phyloP scores from a whole-genome alignment of 2,113 vertebrate genomes.

The Platichthys flesus region DNA sequence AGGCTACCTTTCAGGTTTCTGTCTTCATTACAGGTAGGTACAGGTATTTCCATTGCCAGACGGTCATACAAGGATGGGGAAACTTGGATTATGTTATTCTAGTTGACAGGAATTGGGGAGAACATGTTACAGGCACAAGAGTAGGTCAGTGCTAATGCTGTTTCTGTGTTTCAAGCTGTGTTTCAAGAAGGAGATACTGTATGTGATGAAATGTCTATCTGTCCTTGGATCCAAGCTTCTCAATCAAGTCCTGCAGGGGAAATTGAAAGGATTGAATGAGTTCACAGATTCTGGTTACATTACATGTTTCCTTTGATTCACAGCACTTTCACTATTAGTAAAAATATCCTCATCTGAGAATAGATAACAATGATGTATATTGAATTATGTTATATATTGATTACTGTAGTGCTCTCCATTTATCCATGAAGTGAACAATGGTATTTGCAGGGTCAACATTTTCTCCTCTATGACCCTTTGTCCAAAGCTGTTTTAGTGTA shows the following conservation, averaged over 20 bases:
- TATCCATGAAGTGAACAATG: background rate
- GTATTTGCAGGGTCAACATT: constrained; percentile 17
- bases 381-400: background rate
- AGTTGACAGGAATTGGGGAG: constrained; percentile 31
- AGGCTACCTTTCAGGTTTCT: constrained; percentile 10
- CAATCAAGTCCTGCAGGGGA: constrained; percentile 96
- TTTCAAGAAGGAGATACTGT: background rate
- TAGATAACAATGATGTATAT: background rate
- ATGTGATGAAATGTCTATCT: constrained; percentile 83
- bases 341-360: too few relatives aligned
- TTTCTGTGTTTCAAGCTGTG: constrained; percentile 21
- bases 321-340: too few relatives aligned
- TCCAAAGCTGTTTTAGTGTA: constrained; percentile 15
- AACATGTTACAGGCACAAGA: constrained; percentile 33
- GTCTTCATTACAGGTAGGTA: constrained; percentile 6
- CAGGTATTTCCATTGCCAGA: constrained; percentile 6
- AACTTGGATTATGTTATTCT: constrained; percentile 33
- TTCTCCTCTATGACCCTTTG: constrained; percentile 1
- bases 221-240: constrained; percentile 97
- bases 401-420: background rate
- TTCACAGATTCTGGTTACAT: background rate
- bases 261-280: background rate
- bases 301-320: too few relatives aligned
- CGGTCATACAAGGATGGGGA: constrained; percentile 5
- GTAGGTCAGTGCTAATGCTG: constrained; percentile 9